These are phyloP conservation scores for Drosophila sechellia DNA, from an alignment of 1,140 invertebrate species.

Conservation along the genomic window DNA sequence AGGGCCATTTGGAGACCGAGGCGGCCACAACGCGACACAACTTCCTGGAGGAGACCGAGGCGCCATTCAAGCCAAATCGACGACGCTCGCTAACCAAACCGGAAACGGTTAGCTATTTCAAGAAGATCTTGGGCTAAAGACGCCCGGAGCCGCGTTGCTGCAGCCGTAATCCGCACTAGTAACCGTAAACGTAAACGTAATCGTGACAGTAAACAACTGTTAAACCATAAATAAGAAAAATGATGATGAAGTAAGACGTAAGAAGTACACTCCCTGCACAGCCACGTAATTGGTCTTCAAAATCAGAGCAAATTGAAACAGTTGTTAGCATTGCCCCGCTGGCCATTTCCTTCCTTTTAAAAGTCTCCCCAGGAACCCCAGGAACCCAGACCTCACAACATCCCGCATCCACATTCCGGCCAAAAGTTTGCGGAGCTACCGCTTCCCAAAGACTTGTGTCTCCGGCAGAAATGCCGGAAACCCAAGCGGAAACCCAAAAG, in stretches of 20 bases:
- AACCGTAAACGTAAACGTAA: slow-evolving; percentile 55
- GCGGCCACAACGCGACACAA: slow-evolving; percentile 66
- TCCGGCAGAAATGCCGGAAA: slow-evolving; percentile 49
- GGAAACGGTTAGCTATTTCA: slow-evolving; percentile 84
- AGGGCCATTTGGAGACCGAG: slow-evolving; percentile 2
- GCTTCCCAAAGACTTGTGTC: slow-evolving; percentile 13
- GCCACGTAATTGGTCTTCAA: slow-evolving; percentile 66
- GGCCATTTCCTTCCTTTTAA: slow-evolving; percentile 17
- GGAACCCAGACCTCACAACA: neutral
- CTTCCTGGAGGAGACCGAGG: slow-evolving; percentile 81
- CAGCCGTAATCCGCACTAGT: slow-evolving; percentile 28
- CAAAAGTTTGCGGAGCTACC: slow-evolving; percentile 30
- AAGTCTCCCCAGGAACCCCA: neutral
- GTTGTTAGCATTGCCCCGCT: slow-evolving; percentile 30
- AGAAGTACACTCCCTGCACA: slow-evolving; percentile 3
- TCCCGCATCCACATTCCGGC: slow-evolving; percentile 33
- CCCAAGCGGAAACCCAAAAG: slow-evolving; percentile 67
- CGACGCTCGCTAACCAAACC: slow-evolving; percentile 83
- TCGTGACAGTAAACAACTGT: slow-evolving; percentile 47
- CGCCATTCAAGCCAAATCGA: slow-evolving; percentile 83
- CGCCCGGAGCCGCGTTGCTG: neutral
- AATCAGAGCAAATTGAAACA: slow-evolving; percentile 67
- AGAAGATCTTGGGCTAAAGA: slow-evolving; percentile 83
- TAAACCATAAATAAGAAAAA: slow-evolving; percentile 46
- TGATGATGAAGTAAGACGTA: neutral